Base-by-base conservation (phyloP, 2,888 invertebrate species). In the Scaptomyza cyrtandrae region DNA sequence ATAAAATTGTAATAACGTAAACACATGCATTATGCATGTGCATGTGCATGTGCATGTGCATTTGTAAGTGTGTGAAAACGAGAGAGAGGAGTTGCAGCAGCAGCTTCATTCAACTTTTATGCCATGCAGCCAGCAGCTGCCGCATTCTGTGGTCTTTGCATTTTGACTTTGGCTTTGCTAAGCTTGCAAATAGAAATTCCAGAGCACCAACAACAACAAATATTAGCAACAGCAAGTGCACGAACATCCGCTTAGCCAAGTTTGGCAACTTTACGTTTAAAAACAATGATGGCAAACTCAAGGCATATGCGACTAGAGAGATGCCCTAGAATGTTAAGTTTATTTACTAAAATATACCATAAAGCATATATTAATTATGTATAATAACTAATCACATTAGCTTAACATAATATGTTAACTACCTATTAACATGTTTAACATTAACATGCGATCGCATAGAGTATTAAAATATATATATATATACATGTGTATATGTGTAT, bases 221-320 rank as follows among this genome's bases (percentile, higher is more conserved):
- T 56, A 24, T 24, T 24, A 24, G 24, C 24, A 24, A 24, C 24
- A 61, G 50, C 72, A 71, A 72, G 66, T 77, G 78, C 67, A 72
- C 54, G 59, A 78, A 78, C 55, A 75, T 78, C 75, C 75, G 75
- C 57, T 56, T 61, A 43, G 37, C 52, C 75, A 75, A 78, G 43
- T 61, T 61, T 64, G 55, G 69, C 57, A 75, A 68, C 59, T 56
- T 11, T 37, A 46, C 13, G 33, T 16, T n/a, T 6, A 49, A 46
- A 55, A 65, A 41, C 45, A n/a, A 37, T n/a, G n/a, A 1, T 37
- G n/a, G 1, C 39, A 14, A 19, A 39, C n/a, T 27, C 6, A 44
- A 44, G 44, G 16, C 9, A 27, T 48, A 13, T 31, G 11, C 31
- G 52, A 52, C 44, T 37, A 6, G 5, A 0, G 24, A 35, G 5